Percentiles rank a stretch among this genome's conserved stretches.
These are phyloP conservation scores for Platycnemis pennipes DNA, from an alignment of 2,888 invertebrate species.

Conservation along the genomic window DNA sequence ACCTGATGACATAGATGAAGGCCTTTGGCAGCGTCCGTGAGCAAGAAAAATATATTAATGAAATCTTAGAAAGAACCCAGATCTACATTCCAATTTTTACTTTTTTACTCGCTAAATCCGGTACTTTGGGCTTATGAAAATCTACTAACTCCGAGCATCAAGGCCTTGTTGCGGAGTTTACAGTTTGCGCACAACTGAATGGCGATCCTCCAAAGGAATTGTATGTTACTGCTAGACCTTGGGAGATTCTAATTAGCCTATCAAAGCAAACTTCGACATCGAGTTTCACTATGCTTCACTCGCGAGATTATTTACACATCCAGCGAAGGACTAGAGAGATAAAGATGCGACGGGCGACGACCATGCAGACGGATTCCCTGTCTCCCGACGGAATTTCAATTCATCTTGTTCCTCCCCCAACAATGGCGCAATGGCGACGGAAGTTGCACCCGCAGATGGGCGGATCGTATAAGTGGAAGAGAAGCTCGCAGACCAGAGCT, in stretches of 20 bases:
- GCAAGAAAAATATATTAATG: too few species aligned
- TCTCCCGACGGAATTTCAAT: neutral
- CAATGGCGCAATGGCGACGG: neutral
- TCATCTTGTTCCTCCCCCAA: neutral
- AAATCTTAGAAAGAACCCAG: too few species aligned
- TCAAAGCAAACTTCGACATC: neutral
- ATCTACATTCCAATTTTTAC: too few species aligned
- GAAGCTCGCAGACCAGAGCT: neutral
- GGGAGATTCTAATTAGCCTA: slow-evolving; percentile 3
- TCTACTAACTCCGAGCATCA: too few species aligned
- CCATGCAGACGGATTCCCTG: neutral
- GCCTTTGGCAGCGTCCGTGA: too few species aligned
- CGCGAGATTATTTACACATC: neutral
- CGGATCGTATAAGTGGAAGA: neutral
- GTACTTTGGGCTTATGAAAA: too few species aligned
- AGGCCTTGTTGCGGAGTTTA: neutral
- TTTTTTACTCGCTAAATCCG: too few species aligned
- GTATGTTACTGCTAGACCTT: neutral
- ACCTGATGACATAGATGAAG: too few species aligned
- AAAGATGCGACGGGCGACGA: neutral
- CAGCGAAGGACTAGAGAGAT: slow-evolving; percentile 12
- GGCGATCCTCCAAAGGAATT: neutral
- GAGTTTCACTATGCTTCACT: neutral
- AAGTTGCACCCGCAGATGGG: neutral
- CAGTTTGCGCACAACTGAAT: neutral